Evolutionary conservation across 1,140 invertebrate species (phyloP).

Genomic region (Caenorhabditis tropicalis): DNA sequence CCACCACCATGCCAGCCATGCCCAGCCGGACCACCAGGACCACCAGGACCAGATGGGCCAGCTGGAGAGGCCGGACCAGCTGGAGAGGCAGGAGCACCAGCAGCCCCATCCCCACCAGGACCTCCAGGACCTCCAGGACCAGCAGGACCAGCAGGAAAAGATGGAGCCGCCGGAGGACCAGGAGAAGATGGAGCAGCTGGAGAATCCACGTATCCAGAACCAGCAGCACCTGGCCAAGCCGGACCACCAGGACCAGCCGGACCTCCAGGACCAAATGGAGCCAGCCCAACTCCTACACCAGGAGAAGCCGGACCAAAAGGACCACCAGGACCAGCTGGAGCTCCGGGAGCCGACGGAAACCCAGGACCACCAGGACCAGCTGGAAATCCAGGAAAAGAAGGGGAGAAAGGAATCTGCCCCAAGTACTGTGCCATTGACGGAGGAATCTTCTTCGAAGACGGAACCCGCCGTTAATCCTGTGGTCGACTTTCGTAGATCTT

Average conservation of each 20-base stretch:
- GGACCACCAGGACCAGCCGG: conserved; percentile 54
- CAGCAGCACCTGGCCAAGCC: conserved; percentile 50
- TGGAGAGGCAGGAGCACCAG: conserved; percentile 34
- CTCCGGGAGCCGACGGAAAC: conserved; percentile 56
- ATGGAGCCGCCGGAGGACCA: conserved; percentile 39
- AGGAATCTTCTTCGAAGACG: conserved; percentile 65
- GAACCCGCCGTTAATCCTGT: conserved; percentile 4
- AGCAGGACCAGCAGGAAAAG: conserved; percentile 5
- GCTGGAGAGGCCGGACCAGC: conserved; percentile 48
- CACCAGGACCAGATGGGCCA: conserved; percentile 53
- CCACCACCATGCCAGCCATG: conserved; percentile 57
- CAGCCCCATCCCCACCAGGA: conserved; percentile 15
- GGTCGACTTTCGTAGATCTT: not conserved
- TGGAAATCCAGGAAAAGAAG: conserved; percentile 55
- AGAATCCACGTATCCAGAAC: conserved; percentile 57
- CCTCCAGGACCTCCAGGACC: conserved; percentile 51
- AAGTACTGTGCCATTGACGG: conserved; percentile 69
- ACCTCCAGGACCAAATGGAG: conserved; percentile 64
- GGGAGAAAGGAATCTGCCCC: conserved; percentile 67
- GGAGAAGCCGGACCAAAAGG: conserved; percentile 54
- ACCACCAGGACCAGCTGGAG: conserved; percentile 51
- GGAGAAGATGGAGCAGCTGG: conserved; percentile 53
- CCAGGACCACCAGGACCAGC: conserved; percentile 56
- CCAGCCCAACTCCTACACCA: conserved; percentile 36
- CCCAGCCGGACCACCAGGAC: conserved; percentile 54